Evolutionary conservation across 2,888 invertebrate species (phyloP).

Genomic region (Drosophila fulvimacula): DNA sequence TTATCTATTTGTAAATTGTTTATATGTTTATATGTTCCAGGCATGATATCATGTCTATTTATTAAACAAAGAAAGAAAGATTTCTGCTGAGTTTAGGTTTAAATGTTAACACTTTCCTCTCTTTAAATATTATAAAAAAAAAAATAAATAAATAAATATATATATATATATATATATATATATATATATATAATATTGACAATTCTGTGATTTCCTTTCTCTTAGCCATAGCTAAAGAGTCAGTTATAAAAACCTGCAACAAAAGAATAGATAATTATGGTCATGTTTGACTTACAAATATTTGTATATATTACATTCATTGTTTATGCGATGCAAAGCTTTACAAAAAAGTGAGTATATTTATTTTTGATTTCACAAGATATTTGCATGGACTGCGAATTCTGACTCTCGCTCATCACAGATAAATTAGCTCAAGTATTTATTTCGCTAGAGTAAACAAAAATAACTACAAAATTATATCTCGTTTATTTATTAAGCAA

Average conservation of each 20-base stretch:
- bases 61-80: neutral
- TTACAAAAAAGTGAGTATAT: neutral
- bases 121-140: no score
- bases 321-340: neutral
- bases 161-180: no score
- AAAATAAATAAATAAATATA: no score
- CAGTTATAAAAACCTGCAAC: neutral
- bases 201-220: neutral
- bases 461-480: neutral
- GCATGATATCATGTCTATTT: conserved; percentile 15
- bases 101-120: no score
- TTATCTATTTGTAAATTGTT: neutral
- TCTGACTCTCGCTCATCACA: neutral
- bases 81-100: neutral
- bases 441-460: no score
- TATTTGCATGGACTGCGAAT: neutral
- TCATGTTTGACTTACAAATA: neutral
- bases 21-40: neutral
- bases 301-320: neutral
- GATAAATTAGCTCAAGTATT: neutral
- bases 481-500: neutral
- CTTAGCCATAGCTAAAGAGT: neutral
- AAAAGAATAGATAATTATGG: neutral
- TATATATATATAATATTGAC: neutral
- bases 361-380: neutral